Evolutionary conservation across 2,113 vertebrate species (phyloP), one percentile per base, ranked within the genome.

Genomic region (Pseudopipra pipra): DNA sequence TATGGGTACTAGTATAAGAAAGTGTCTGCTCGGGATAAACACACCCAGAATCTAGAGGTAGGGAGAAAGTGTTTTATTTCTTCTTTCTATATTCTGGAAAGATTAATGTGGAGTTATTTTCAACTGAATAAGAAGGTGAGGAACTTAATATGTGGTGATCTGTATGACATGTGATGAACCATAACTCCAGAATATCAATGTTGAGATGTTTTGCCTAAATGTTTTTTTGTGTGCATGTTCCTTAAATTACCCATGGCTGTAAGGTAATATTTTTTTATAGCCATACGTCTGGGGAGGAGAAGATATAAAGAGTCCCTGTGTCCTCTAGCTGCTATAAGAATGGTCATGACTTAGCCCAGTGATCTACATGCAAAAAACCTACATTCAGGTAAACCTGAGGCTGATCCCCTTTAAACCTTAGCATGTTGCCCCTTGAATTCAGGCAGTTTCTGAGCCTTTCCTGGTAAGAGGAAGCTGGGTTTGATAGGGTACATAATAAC

Each of bases 171-270:
- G 41, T 49, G 63, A 41, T 7, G 9, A 79, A 70, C 10, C 22
- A 49, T 25, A 72, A 31, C 43, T 91, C 41, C 54, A 66, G 55
- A 61, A 72, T 63, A 21, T 24, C 68, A 14, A 58, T 11, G 10
- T 2, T 49, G 31, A 85, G 31, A 66, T 44, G 20, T 23, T 83
- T 92, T 86, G 49, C 18, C 9, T 9, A 21, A 37, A 28, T 28
- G 9, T 1, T 35, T 75, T 51, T 68, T 22, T 65, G 17, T 73
- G 20, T 15, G 0, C 3, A 1, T 19, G 5, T 12, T 52, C n/a
- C 24, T 72, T 75, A 82, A 52, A 55, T 51, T 79, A 56, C 33
- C 17, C 2, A 49, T 47, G 41, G 6, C 33, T 65, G 4, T 35
- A 73, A 52, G 16, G 39, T 14, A 23, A 14, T 27, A 4, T 3